Percentiles rank a stretch among this genome's conserved stretches.
phyloP scores from a whole-genome alignment of 2,797 vertebrate genomes.

The Uromys caudimaculatus region DNA sequence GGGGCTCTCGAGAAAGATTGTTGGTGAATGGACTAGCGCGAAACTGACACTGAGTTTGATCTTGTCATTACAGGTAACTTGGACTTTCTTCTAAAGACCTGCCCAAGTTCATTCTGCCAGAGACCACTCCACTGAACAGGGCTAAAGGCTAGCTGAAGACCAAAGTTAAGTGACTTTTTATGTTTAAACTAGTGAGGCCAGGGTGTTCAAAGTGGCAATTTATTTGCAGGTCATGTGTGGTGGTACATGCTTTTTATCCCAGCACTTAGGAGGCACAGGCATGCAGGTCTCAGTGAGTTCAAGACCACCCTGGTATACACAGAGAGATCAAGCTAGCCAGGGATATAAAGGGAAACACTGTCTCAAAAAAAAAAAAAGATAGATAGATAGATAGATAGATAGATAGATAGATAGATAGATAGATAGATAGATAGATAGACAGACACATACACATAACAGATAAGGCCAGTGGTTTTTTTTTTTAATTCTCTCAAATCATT shows the following conservation, averaged over 20 bases:
- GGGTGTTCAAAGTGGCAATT: background rate
- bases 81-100: background rate
- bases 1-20: background rate
- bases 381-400: no score
- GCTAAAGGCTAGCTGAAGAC: background rate
- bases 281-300: background rate
- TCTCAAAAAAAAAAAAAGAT: background rate
- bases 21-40: no score
- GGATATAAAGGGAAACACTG: background rate
- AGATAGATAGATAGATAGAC: no score
- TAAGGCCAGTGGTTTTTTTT: background rate
- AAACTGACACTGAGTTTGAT: background rate
- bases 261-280: background rate
- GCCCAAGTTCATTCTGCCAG: background rate
- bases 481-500: background rate
- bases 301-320: background rate
- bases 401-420: no score
- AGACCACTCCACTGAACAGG: background rate
- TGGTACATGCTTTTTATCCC: background rate
- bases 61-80: background rate
- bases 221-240: background rate
- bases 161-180: background rate
- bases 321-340: background rate
- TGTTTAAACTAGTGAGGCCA: background rate
- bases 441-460: background rate